Conservation (phyloP, 2,113 vertebrate genomes). For the Varanus komodoensis region DNA sequence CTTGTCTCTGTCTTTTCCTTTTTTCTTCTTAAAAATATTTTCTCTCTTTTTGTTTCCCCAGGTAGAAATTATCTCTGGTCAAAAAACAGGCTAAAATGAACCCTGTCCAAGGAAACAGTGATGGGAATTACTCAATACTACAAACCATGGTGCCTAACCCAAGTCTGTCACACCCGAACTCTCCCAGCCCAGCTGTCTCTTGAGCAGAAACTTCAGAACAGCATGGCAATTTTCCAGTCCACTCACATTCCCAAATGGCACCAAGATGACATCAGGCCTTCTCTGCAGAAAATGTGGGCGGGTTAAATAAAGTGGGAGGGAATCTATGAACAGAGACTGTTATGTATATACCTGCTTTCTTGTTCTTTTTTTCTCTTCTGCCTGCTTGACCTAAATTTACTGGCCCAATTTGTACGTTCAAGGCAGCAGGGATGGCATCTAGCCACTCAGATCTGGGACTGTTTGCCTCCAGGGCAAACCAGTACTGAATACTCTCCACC, state of each 20-base stretch:
- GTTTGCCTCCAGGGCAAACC: background rate
- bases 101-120: slow-evolving; percentile 13
- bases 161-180: slow-evolving; percentile 61
- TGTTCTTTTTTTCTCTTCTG: background rate
- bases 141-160: slow-evolving; percentile 53
- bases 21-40: background rate
- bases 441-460: background rate
- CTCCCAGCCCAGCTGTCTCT: slow-evolving; percentile 40
- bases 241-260: slow-evolving; percentile 44
- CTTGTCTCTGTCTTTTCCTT: background rate
- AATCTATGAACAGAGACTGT: background rate
- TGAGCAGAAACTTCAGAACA: slow-evolving; percentile 50
- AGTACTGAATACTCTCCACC: too few species aligned
- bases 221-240: slow-evolving; percentile 41
- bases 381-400: background rate
- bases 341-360: background rate
- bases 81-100: slow-evolving; percentile 16
- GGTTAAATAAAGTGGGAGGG: background rate
- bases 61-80: fast-evolving
- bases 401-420: background rate
- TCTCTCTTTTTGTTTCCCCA: background rate
- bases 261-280: slow-evolving; percentile 48
- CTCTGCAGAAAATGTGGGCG: background rate
- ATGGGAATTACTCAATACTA: slow-evolving; percentile 51
- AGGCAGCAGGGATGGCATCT: background rate